Conservation (phyloP, 2,888 invertebrate species). For the Hydropsyche betteni region DNA sequence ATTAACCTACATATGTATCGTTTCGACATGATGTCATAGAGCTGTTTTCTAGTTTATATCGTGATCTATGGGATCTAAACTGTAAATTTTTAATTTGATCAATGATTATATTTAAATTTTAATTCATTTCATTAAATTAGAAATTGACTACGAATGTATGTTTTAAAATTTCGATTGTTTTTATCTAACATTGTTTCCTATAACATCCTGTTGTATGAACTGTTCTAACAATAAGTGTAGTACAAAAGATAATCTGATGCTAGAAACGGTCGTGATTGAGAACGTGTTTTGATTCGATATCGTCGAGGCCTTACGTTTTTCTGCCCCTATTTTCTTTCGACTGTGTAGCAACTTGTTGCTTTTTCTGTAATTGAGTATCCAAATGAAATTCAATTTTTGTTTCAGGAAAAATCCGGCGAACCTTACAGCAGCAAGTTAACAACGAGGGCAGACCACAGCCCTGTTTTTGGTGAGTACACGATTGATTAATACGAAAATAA, state of each 20-base stretch:
- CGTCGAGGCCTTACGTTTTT: constrained; percentile 6
- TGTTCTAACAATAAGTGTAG: constrained; percentile 44
- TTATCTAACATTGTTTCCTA: constrained; percentile 17
- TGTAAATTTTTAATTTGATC: no score
- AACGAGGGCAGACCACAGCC: constrained; percentile 85
- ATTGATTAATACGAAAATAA: background rate
- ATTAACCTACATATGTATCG: background rate
- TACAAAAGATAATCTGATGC: constrained; percentile 35
- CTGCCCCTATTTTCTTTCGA: constrained; percentile 8
- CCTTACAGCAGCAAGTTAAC: constrained; percentile 81
- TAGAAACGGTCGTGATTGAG: constrained; percentile 49
- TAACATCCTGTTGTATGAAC: constrained; percentile 32
- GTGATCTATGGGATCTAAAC: no score
- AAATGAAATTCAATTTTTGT: constrained; percentile 53
- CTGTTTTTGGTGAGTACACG: constrained; percentile 82
- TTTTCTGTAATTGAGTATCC: constrained; percentile 22
- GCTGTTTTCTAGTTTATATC: no score
- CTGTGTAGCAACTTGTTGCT: constrained; percentile 35
- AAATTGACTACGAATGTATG: no score
- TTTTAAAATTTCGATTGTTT: background rate
- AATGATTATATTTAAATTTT: no score
- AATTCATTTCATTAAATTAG: no score
- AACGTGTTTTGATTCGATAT: constrained; percentile 48
- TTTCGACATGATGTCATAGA: background rate
- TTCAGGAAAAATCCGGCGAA: constrained; percentile 85